Conservation (phyloP, 2,797 vertebrate species). For the Anabacerthia variegaticeps region DNA sequence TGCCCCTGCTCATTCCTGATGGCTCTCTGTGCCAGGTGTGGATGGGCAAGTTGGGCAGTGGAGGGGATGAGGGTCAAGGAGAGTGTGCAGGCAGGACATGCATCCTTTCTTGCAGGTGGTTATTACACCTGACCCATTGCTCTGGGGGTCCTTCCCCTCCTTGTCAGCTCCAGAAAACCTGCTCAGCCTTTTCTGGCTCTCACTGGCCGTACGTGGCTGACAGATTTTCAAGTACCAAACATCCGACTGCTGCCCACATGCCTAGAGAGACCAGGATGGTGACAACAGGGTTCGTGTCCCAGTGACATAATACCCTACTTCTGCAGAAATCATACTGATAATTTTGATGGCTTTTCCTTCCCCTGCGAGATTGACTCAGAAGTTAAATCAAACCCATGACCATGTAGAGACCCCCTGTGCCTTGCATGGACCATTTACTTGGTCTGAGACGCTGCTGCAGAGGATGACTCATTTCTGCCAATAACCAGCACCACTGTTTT, state of each 20-base stretch:
- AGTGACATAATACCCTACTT: not conserved
- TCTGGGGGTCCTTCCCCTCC: not conserved
- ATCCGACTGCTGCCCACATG: not conserved
- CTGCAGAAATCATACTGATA: not conserved
- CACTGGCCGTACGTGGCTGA: accelerated
- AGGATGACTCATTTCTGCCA: not conserved
- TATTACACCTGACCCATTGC: not conserved
- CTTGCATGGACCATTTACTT: not conserved
- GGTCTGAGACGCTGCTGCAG: not conserved
- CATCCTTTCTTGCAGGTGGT: not conserved
- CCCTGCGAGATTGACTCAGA: not conserved
- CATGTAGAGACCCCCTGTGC: not conserved
- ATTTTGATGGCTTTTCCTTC: not conserved
- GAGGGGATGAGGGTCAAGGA: not conserved
- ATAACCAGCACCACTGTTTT: not conserved
- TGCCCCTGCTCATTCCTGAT: not conserved
- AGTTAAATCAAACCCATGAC: not conserved
- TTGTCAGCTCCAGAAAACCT: not conserved
- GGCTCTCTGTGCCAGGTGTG: not conserved
- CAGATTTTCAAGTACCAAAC: not conserved
- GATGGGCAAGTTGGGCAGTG: not conserved
- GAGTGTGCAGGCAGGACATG: too few species aligned
- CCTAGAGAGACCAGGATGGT: not conserved
- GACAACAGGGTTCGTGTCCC: not conserved
- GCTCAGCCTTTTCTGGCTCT: not conserved